phyloP scores from a whole-genome alignment of 2,888 invertebrate species.

The Drosophila seclusa region DNA sequence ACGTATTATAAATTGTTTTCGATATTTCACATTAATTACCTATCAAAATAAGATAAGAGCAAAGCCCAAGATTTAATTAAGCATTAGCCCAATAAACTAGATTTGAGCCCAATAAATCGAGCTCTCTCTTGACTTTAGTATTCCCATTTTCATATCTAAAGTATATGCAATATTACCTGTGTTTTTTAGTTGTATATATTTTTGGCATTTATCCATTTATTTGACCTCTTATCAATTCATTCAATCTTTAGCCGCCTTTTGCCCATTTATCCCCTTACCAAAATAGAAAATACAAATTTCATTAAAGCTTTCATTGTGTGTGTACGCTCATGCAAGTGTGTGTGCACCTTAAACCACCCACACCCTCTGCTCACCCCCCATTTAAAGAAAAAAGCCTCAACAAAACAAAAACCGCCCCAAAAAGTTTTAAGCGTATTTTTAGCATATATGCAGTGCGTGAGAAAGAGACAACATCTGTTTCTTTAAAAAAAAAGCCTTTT shows the following conservation, averaged over 20 bases:
- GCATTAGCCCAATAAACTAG: background rate
- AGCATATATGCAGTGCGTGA: constrained; percentile 4
- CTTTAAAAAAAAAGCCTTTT: constrained; percentile 8
- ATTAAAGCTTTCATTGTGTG: constrained; percentile 35
- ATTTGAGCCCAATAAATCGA: background rate
- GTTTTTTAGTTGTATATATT: background rate
- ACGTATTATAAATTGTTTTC: background rate
- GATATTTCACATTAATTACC: background rate
- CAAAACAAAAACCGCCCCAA: constrained; percentile 43
- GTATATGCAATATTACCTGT: background rate
- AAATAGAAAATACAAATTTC: constrained; percentile 17
- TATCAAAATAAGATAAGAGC: background rate
- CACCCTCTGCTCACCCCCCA: constrained; percentile 1
- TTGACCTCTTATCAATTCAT: constrained; percentile 10
- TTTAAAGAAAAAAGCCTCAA: background rate
- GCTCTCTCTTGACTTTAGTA: background rate
- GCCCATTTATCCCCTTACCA: constrained; percentile 1
- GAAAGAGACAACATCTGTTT: constrained; percentile 39
- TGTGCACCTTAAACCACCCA: background rate
- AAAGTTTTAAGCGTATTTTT: constrained; percentile 28
- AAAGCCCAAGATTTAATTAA: background rate
- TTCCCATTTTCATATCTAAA: background rate
- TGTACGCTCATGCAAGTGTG: constrained; percentile 19
- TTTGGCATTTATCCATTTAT: constrained; percentile 20
- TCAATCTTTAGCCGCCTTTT: background rate